A percentile compares a stretch with the other conserved stretches of the same genome.
phyloP scores from a whole-genome alignment of 2,797 vertebrate genomes.

The Gadopsis marmoratus region DNA sequence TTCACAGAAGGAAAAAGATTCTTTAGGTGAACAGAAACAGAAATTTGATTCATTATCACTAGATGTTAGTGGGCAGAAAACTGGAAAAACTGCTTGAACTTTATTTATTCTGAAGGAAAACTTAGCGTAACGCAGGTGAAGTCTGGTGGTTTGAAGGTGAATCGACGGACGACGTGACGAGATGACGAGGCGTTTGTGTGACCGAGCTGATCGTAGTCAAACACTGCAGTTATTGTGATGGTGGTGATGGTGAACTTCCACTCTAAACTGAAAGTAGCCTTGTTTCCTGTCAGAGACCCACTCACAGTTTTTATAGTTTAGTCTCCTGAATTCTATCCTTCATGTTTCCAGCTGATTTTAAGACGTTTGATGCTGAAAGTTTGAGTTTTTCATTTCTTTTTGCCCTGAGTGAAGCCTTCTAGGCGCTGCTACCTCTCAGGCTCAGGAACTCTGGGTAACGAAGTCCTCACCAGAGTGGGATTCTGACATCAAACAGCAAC shows the following conservation, averaged over 20 bases:
- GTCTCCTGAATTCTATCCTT: not conserved
- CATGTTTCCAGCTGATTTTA: not conserved
- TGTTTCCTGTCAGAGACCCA: constrained; percentile 41
- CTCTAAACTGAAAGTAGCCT: constrained; percentile 26
- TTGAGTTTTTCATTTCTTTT: too few species aligned
- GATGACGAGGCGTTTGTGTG: constrained; percentile 43
- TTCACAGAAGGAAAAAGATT: not conserved
- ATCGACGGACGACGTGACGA: constrained; percentile 5
- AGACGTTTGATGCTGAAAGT: not conserved
- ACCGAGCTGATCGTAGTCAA: constrained; percentile 34
- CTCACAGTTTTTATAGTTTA: not conserved
- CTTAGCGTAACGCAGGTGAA: too few species aligned
- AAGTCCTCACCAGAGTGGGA: constrained; percentile 25
- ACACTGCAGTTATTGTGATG: constrained; percentile 25
- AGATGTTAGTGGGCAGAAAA: too few species aligned
- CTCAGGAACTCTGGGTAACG: constrained; percentile 49
- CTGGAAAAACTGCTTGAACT: too few species aligned
- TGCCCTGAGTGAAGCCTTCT: not conserved
- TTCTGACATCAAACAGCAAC: constrained; percentile 15
- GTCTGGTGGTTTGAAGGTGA: constrained; percentile 1
- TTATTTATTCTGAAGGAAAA: not conserved
- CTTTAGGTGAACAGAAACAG: too few species aligned
- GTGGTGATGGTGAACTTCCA: not conserved
- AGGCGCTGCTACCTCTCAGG: not conserved
- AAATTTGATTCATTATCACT: not conserved